These are phyloP conservation scores for Araneus ventricosus DNA, from an alignment of 1,140 invertebrate genomes.

Conservation along the genomic window DNA sequence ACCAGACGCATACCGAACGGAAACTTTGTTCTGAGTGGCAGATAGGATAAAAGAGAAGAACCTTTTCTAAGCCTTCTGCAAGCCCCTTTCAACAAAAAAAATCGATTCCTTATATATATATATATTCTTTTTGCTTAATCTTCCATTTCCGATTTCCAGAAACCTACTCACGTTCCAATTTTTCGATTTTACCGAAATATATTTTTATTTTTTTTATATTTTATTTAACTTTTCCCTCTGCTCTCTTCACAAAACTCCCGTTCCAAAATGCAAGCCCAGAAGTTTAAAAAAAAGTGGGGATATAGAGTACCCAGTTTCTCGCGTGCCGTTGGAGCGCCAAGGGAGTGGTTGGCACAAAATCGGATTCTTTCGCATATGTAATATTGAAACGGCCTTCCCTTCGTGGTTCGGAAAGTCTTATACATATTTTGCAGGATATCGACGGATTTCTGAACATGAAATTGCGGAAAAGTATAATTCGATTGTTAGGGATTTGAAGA, in stretches of 20 bases:
- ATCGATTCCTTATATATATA: constrained; percentile 36
- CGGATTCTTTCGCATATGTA: constrained; percentile 46
- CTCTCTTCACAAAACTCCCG: not conserved
- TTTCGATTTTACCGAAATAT: constrained; percentile 22
- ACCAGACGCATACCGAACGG: not conserved
- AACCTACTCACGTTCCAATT: constrained; percentile 38
- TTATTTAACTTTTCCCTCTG: not conserved
- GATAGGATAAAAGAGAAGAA: not conserved
- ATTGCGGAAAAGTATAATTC: constrained; percentile 27
- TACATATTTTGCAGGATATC: constrained; percentile 40
- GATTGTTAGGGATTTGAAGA: constrained; percentile 13
- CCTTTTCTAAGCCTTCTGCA: not conserved
- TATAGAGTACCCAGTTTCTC: not conserved
- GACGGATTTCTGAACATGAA: not conserved
- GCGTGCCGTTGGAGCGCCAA: not conserved
- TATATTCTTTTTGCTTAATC: constrained; percentile 51
- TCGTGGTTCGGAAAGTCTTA: constrained; percentile 20
- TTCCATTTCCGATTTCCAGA: constrained; percentile 19
- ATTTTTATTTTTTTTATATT: not conserved
- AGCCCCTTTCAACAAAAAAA: not conserved
- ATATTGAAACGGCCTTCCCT: constrained; percentile 36
- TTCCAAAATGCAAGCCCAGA: not conserved
- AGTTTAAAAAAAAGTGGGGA: constrained; percentile 17
- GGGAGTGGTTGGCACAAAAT: not conserved
- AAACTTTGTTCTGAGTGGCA: not conserved